phyloP scores from a whole-genome alignment of 2,888 invertebrate genomes.

The Leistus spinibarbis region DNA sequence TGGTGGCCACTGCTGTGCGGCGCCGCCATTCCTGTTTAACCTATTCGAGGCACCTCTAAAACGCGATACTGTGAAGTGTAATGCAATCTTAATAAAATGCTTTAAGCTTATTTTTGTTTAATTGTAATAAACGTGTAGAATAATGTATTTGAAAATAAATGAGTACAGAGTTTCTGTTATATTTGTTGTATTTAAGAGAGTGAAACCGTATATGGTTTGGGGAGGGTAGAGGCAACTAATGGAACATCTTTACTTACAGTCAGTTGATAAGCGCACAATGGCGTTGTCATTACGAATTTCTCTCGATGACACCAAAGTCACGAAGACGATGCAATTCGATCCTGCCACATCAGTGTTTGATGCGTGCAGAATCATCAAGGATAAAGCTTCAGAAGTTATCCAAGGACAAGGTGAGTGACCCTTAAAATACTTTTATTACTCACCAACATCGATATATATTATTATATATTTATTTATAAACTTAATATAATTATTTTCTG shows the following conservation, averaged over 20 bases:
- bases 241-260: constrained; percentile 39
- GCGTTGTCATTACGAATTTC: constrained; percentile 82
- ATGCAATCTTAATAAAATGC: background rate
- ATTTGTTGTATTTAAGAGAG: too few relatives aligned
- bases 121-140: too few relatives aligned
- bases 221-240: constrained; percentile 12
- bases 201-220: background rate
- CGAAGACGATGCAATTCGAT: constrained; percentile 98
- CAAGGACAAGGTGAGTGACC: constrained; percentile 83
- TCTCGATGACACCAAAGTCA: constrained; percentile 82
- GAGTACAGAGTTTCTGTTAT: too few relatives aligned
- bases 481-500: too few relatives aligned
- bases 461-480: too few relatives aligned
- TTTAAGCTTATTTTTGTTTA: too few relatives aligned
- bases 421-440: constrained; percentile 6
- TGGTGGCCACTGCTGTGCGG: constrained; percentile 11
- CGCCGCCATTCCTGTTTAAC: constrained; percentile 8
- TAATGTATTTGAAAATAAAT: too few relatives aligned
- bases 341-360: constrained; percentile 94
- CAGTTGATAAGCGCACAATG: constrained; percentile 66
- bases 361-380: constrained; percentile 92
- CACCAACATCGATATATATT: too few relatives aligned
- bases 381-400: constrained; percentile 91
- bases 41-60: background rate
- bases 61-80: background rate